phyloP scores from a whole-genome alignment of 2,113 vertebrate genomes.

The Callionymus lyra region DNA sequence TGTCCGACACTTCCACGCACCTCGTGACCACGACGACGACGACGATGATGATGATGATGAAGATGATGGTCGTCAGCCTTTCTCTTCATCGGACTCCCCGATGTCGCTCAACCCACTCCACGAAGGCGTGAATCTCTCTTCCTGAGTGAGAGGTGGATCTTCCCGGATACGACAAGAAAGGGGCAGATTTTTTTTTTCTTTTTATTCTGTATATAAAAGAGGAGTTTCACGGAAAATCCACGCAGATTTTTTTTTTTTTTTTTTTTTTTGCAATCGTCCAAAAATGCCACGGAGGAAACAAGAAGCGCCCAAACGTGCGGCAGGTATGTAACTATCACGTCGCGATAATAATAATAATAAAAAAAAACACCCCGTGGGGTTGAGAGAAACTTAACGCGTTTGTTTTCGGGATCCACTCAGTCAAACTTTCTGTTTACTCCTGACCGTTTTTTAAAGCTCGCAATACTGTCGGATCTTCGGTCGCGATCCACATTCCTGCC shows the following conservation, averaged over 20 bases:
- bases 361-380: conserved; percentile 31
- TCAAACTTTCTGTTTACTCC: neutral
- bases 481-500: too few species aligned
- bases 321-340: conserved; percentile 73
- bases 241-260: conserved; percentile 5
- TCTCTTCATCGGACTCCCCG: conserved; percentile 48
- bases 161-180: conserved; percentile 70
- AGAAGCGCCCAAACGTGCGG: conserved; percentile 92
- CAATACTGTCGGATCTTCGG: conserved; percentile 3
- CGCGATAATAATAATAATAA: too few species aligned
- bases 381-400: too few species aligned
- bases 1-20: conserved; percentile 17
- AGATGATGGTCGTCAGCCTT: conserved; percentile 6
- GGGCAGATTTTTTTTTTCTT: neutral
- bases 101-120: conserved; percentile 47
- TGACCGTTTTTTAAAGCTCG: conserved; percentile 42
- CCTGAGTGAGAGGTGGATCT: conserved; percentile 66
- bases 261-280: neutral
- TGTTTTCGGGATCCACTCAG: neutral
- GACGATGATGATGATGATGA: too few species aligned
- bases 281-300: conserved; percentile 97
- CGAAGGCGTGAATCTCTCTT: conserved; percentile 64
- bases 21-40: conserved; percentile 14
- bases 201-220: conserved; percentile 32
- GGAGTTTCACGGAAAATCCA: conserved; percentile 60